Evolutionary conservation across 2,113 vertebrate genomes (phyloP).

Genomic region (Notothenia coriiceps): DNA sequence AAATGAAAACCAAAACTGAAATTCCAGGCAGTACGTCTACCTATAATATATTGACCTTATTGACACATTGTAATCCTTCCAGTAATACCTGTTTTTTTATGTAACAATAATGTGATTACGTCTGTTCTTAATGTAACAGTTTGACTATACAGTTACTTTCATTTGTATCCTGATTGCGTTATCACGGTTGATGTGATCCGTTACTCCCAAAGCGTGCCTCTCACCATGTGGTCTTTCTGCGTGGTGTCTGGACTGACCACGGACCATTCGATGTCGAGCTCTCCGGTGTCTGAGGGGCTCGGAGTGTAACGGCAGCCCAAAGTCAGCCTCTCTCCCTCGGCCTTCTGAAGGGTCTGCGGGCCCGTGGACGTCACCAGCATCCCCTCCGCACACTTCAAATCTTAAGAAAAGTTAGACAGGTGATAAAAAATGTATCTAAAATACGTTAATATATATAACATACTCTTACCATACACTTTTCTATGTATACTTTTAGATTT

Average conservation of each 20-base stretch:
- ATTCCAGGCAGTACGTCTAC: too few relatives aligned
- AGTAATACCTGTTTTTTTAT: too few relatives aligned
- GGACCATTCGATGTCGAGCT: slow-evolving; percentile 90
- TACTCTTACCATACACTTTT: not conserved
- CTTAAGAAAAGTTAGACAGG: slow-evolving; percentile 34
- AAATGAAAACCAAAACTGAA: too few relatives aligned
- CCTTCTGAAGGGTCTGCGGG: slow-evolving; percentile 83
- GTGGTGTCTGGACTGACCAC: slow-evolving; percentile 86
- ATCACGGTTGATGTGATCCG: too few relatives aligned
- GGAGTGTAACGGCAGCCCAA: slow-evolving; percentile 87
- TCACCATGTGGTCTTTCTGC: slow-evolving; percentile 82
- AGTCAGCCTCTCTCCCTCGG: slow-evolving; percentile 85
- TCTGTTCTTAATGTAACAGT: too few relatives aligned
- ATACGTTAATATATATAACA: not conserved
- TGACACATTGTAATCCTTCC: too few relatives aligned
- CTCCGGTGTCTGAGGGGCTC: slow-evolving; percentile 84
- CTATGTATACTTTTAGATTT: not conserved
- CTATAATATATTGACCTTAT: too few relatives aligned
- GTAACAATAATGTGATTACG: too few relatives aligned
- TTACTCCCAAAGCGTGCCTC: not conserved
- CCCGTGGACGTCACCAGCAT: slow-evolving; percentile 75
- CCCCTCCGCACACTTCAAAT: slow-evolving; percentile 33
- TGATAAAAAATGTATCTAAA: slow-evolving; percentile 2
- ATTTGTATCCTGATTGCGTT: too few relatives aligned
- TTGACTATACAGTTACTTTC: too few relatives aligned